A percentile compares a stretch with the other conserved stretches of the same genome.
Conservation (phyloP, 1,140 invertebrate species). For the Heliconius hermathena region DNA sequence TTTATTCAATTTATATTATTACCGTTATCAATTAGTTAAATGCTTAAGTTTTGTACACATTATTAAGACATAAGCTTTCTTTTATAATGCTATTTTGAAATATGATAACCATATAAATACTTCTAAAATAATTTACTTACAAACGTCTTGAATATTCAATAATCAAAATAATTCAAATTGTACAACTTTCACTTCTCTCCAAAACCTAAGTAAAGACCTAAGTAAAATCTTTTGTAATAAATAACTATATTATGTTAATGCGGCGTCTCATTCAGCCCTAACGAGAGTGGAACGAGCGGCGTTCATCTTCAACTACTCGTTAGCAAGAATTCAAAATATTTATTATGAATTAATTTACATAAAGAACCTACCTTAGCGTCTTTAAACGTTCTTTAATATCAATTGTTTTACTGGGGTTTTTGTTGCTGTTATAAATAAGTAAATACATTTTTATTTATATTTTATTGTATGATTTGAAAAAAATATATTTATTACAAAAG, state of each 20-base stretch:
- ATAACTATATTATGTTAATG: conserved; percentile 72
- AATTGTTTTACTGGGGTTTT: background rate
- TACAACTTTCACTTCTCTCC: background rate
- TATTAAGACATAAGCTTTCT: too few relatives aligned
- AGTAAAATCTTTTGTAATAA: conserved; percentile 60
- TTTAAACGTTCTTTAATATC: background rate
- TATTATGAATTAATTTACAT: conserved; percentile 78
- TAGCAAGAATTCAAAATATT: conserved; percentile 75
- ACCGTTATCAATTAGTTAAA: too few relatives aligned
- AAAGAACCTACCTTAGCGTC: conserved; percentile 35
- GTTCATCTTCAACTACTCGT: conserved; percentile 64
- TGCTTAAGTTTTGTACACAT: too few relatives aligned
- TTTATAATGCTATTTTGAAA: too few relatives aligned
- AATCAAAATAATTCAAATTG: background rate
- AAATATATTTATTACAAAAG: too few relatives aligned
- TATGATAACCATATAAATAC: too few relatives aligned
- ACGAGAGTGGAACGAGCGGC: conserved; percentile 59
- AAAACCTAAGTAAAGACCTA: conserved; percentile 13
- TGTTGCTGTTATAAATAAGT: background rate
- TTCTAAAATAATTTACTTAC: background rate
- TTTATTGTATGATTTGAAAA: too few relatives aligned
- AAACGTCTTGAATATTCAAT: background rate
- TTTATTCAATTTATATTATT: too few relatives aligned
- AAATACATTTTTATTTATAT: too few relatives aligned
- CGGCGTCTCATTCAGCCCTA: conserved; percentile 50